Evolutionary conservation across 37 sponge, comb jelly and placozoan species (phyloP), one percentile per base, ranked within the genome.

Genomic region (Beroe forskalii): DNA sequence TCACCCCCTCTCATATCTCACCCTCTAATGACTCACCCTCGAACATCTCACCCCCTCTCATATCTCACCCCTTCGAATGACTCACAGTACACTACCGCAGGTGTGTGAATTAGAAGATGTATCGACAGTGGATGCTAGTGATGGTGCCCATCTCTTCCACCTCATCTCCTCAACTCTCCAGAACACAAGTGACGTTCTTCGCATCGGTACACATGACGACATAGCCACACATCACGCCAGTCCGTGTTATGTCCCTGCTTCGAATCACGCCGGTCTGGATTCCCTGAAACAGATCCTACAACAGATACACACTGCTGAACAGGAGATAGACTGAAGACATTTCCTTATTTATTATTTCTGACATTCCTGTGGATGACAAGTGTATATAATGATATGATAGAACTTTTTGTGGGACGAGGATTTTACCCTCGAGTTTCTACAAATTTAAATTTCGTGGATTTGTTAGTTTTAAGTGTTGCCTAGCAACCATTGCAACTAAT

Each of bases 131-230:
- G 39, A 36, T 9, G 72, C 72, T 35, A 37, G 38, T 17, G 72
- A 69, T 32, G 72, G 72, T 0, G 72, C 72, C 2, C 72, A 69
- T 17, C 39, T 69, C 72, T 69, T 69, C 38, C 39, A 69, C 39
- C 38, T 69, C 35, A 69, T 69, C 32, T 32, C 27, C 33, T 69
- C 72, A 1, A 69, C 72, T 31, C 38, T 69, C 2, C 72, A 33
- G 12, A 48, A 48, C 55, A 48, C 55, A 17, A 12, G 55, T 17
- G 55, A 48, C 12, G 12, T 12, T 12, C 12, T 17, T 48, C 55
- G 12, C 55, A 12, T 12, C 55, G 55, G 12, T 12, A 6, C 55
- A 6, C 12, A 6, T 48, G 6, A 6, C 12, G 55, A 48, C 6
- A 6, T 17, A 48, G 55, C 55, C 55, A 6, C 55, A 12, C 12